Conservation (phyloP, 2,888 invertebrate species). For the Caenorhabditis auriculariae region DNA sequence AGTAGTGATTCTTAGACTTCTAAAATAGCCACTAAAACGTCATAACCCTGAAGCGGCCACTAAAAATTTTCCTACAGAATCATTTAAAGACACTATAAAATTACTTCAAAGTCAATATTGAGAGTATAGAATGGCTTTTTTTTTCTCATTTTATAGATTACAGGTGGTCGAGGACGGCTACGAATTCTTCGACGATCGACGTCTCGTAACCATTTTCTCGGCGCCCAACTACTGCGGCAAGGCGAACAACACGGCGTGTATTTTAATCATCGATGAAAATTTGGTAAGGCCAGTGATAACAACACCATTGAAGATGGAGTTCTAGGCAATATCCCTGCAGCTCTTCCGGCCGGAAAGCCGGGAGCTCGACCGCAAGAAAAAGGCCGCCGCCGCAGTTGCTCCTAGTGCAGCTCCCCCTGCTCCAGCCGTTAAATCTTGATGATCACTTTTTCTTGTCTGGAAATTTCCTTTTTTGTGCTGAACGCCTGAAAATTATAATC, state of each 20-base stretch:
- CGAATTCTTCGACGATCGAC: conserved; percentile 80
- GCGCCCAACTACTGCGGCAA: conserved; percentile 85
- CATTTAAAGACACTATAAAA: too few species aligned
- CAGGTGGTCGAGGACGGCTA: conserved; percentile 73
- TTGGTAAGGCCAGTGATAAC: conserved; percentile 10
- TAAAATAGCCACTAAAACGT: too few species aligned
- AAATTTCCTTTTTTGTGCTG: too few species aligned
- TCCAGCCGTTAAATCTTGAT: too few species aligned
- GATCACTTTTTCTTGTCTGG: too few species aligned
- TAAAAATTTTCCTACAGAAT: too few species aligned
- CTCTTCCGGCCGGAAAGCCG: background rate
- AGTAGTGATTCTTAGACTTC: too few species aligned
- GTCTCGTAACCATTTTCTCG: conserved; percentile 46
- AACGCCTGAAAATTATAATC: too few species aligned
- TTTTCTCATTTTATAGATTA: background rate
- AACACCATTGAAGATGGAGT: background rate
- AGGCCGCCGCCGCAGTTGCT: too few species aligned
- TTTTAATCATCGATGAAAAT: conserved; percentile 26
- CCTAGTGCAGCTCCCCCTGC: too few species aligned
- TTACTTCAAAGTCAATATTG: too few species aligned
- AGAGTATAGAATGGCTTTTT: background rate
- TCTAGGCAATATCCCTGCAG: background rate
- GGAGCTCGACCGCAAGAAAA: background rate
- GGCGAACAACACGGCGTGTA: conserved; percentile 52
- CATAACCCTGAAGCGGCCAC: too few species aligned